Conservation (phyloP, 1,140 invertebrate genomes). For the Ceratosolen solmsi region DNA sequence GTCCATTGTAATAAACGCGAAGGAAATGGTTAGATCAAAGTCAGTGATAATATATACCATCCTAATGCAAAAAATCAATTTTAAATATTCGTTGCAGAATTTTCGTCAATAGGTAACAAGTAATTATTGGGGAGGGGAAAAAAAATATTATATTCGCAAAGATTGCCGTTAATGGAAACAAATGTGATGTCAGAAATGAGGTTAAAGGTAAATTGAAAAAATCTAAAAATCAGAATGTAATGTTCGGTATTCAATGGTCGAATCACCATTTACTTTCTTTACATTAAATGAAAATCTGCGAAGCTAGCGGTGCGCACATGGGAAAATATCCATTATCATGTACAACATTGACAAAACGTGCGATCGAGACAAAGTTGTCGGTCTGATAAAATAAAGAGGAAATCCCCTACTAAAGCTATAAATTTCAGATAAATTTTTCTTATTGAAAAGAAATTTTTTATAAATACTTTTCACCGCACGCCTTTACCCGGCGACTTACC, state of each 20-base stretch:
- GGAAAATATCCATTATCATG: background rate
- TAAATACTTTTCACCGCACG: background rate
- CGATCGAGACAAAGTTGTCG: background rate
- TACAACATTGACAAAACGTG: background rate
- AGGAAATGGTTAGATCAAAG: no score
- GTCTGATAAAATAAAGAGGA: background rate
- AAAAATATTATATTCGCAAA: background rate
- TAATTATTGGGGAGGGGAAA: no score
- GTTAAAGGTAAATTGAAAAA: background rate
- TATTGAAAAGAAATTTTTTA: background rate
- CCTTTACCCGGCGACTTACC: background rate
- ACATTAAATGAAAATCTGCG: background rate
- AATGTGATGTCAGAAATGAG: background rate
- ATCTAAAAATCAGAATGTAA: background rate
- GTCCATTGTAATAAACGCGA: background rate
- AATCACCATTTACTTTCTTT: background rate
- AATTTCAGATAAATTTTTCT: background rate
- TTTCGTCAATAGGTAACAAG: background rate
- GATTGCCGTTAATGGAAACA: background rate
- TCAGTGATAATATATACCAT: background rate
- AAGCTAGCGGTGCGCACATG: background rate
- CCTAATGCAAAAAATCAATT: background rate
- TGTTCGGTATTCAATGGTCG: background rate
- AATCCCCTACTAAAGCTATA: background rate
- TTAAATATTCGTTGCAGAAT: background rate